Percentiles rank a stretch among this genome's conserved stretches.
phyloP scores from a whole-genome alignment of 2,888 invertebrate genomes.

The Troides aeacus region DNA sequence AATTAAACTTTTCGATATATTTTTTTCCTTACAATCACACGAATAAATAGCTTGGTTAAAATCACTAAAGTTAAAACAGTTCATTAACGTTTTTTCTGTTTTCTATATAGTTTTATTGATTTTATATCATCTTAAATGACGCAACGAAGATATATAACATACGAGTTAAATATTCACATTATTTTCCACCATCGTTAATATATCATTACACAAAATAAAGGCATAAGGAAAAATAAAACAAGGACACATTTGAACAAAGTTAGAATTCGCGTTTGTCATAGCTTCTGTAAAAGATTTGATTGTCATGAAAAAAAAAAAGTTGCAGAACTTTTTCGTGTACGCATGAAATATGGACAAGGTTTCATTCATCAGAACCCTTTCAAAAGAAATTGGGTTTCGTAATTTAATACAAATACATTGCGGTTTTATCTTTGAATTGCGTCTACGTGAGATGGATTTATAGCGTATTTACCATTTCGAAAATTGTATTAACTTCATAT shows the following conservation, averaged over 20 bases:
- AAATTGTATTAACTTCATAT: too few relatives aligned
- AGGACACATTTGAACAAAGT: not conserved
- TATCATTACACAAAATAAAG: not conserved
- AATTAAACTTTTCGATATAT: not conserved
- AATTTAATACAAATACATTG: constrained; percentile 6
- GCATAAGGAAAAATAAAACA: not conserved
- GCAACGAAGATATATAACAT: not conserved
- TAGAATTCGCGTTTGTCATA: not conserved
- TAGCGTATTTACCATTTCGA: not conserved
- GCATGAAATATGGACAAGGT: constrained; percentile 11
- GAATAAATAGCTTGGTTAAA: not conserved
- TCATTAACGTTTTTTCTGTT: not conserved
- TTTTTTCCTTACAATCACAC: not conserved
- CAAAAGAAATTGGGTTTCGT: constrained; percentile 4
- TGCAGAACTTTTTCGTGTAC: constrained; percentile 1
- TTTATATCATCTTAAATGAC: not conserved
- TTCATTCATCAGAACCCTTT: constrained; percentile 6
- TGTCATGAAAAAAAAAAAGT: constrained; percentile 2
- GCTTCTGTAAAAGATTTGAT: not conserved
- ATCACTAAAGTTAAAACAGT: not conserved
- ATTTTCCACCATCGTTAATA: not conserved
- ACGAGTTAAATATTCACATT: not conserved
- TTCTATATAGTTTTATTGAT: too few relatives aligned
- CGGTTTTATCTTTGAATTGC: not conserved
- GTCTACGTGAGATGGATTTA: not conserved